Evolutionary conservation across 2,888 invertebrate genomes (phyloP).

Genomic region (Itoplectis maculator): DNA sequence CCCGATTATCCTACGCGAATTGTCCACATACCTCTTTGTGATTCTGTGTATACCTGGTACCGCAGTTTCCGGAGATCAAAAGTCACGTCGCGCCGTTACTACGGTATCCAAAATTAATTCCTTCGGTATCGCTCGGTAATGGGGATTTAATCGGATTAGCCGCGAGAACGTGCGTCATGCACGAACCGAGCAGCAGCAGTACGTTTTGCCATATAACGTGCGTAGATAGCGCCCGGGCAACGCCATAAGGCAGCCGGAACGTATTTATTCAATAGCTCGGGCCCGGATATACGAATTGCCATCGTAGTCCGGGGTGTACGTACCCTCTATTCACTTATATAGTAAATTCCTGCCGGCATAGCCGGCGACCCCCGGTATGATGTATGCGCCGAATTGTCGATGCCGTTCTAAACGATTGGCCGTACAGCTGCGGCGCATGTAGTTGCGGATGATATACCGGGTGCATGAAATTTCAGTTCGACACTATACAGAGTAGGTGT

Average conservation of each 20-base stretch:
- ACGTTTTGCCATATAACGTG: conserved; percentile 35
- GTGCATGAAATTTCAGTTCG: not conserved
- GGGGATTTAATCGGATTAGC: conserved; percentile 78
- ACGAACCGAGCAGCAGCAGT: conserved; percentile 36
- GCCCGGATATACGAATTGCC: conserved; percentile 39
- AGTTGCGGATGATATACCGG: not conserved
- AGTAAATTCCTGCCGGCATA: not conserved
- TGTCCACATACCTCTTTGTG: conserved; percentile 15
- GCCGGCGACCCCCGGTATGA: not conserved
- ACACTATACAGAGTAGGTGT: not conserved
- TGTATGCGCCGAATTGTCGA: conserved; percentile 12
- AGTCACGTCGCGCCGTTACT: conserved; percentile 66
- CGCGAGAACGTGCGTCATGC: conserved; percentile 71
- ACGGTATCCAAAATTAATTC: conserved; percentile 74
- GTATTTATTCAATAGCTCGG: conserved; percentile 74
- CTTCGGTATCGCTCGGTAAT: conserved; percentile 72
- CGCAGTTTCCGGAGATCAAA: conserved; percentile 28
- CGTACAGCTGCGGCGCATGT: not conserved
- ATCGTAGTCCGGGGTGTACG: conserved; percentile 51
- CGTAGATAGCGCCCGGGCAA: conserved; percentile 54
- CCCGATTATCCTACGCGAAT: conserved; percentile 27
- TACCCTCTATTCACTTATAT: conserved; percentile 34
- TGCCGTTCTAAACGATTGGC: conserved; percentile 9
- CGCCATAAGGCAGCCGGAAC: conserved; percentile 67
- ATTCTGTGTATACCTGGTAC: conserved; percentile 13